A percentile compares a stretch with the other conserved stretches of the same genome.
These are phyloP conservation scores for Dolichotis patagonum DNA, from an alignment of 2,113 vertebrate species.

Conservation along the genomic window DNA sequence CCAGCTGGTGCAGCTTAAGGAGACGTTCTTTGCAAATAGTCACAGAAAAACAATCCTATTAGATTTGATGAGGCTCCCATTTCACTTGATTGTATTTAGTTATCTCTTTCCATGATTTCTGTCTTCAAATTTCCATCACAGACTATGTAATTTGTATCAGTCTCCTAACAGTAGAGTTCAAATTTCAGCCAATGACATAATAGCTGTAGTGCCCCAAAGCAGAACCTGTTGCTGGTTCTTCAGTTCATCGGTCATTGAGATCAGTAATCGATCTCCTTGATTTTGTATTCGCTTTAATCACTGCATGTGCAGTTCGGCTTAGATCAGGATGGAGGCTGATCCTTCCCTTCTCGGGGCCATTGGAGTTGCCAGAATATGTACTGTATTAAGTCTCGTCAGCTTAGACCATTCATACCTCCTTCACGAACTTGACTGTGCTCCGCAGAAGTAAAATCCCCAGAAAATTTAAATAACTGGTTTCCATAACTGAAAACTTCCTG, in stretches of 20 bases:
- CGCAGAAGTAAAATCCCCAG: neutral
- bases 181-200: neutral
- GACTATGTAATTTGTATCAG: neutral
- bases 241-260: neutral
- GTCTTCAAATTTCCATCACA: neutral
- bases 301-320: rapidly evolving
- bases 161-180: neutral
- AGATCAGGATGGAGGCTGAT: rapidly evolving
- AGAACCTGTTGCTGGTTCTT: neutral
- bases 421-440: neutral
- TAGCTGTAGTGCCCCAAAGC: neutral
- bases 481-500: neutral
- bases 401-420: neutral
- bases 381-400: neutral
- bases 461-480: neutral
- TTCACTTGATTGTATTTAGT: neutral
- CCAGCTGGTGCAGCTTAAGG: neutral
- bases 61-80: neutral
- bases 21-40: neutral
- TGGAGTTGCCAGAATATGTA: neutral
- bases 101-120: neutral
- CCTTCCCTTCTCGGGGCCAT: rapidly evolving
- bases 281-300: too few species aligned
- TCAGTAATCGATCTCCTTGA: neutral
- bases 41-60: neutral